Evolutionary conservation across 1,140 invertebrate species (phyloP).

Genomic region (Xylocopa sonorina): DNA sequence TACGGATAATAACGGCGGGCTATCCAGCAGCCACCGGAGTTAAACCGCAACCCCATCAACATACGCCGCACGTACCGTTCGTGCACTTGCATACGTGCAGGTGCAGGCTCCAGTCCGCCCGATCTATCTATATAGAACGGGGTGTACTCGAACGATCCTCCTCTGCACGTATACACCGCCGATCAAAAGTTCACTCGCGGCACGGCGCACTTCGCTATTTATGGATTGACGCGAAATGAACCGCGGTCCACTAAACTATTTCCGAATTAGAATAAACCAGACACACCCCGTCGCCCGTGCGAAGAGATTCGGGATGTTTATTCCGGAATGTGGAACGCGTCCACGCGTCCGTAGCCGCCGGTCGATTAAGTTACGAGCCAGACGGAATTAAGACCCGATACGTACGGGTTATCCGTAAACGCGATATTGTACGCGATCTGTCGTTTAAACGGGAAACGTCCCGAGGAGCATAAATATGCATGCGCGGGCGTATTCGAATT

Average conservation of each 20-base stretch:
- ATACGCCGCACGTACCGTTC: slow-evolving; percentile 65
- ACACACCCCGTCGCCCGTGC: no score
- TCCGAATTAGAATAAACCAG: no score
- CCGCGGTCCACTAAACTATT: background rate
- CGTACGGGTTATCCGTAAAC: no score
- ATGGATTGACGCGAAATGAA: background rate
- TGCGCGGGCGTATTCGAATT: slow-evolving; percentile 13
- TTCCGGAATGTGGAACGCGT: no score
- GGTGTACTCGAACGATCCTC: slow-evolving; percentile 9
- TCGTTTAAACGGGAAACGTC: background rate
- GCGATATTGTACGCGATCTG: background rate
- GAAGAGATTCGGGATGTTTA: no score
- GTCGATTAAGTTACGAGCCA: no score
- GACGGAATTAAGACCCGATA: no score
- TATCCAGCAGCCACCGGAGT: slow-evolving; percentile 68
- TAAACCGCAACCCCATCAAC: slow-evolving; percentile 69
- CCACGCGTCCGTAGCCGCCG: no score
- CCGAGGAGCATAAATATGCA: background rate
- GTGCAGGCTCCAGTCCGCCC: slow-evolving; percentile 28
- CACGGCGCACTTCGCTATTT: background rate
- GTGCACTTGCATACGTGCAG: slow-evolving; percentile 42
- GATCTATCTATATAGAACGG: slow-evolving; percentile 14
- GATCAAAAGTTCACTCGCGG: slow-evolving; percentile 33
- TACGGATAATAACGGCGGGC: slow-evolving; percentile 70
- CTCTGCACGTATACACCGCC: slow-evolving; percentile 19